Evolutionary conservation across 2,888 invertebrate species (phyloP), one percentile per base, ranked within the genome.

Genomic region (Phengaris alcon): DNA sequence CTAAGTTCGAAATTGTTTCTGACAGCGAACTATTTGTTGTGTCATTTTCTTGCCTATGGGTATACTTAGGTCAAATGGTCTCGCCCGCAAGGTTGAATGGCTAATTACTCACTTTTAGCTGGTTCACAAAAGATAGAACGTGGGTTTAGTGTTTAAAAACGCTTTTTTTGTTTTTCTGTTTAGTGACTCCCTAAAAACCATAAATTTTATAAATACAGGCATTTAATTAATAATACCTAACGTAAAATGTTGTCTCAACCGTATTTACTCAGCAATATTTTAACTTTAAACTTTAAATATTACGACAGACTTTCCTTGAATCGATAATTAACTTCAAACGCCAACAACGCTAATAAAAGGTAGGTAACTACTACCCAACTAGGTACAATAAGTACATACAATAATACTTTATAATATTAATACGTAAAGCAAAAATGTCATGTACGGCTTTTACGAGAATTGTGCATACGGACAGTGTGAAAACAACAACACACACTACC

Each of bases 31-130:
- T 59, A 59, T 22, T 59, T 59, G 10, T 22, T 59, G 59, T 59
- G 22, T 59, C 10, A 59, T 59, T 59, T 59, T 59, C 59, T 59
- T 22, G 9, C 59, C 48, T 59, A 59, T 59, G 59, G 59, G 59
- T n/a, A n/a, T 22, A 59, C 22, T 59, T 59, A 57, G 15, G 59
- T 59, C 15, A 9, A 59, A 9, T 22, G 59, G 59, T 59, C 10
- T 9, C 59, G 10, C 22, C 35, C 59, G 22, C 59, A 59, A 59
- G 59, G 59, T 59, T 59, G 59, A 59, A 59, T 22, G 59, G 8
- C 59, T 59, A 59, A 59, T 59, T 59, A 22, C 59, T 59, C 59
- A 59, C 59, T 22, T 59, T 59, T 15, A 59, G 9, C 22, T 59
- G 15, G 22, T 48, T 1, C 59, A 59, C 22, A 5, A 59, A 59